phyloP scores from a whole-genome alignment of 2,113 vertebrate species.

The Dolichallabes microphthalmus region DNA sequence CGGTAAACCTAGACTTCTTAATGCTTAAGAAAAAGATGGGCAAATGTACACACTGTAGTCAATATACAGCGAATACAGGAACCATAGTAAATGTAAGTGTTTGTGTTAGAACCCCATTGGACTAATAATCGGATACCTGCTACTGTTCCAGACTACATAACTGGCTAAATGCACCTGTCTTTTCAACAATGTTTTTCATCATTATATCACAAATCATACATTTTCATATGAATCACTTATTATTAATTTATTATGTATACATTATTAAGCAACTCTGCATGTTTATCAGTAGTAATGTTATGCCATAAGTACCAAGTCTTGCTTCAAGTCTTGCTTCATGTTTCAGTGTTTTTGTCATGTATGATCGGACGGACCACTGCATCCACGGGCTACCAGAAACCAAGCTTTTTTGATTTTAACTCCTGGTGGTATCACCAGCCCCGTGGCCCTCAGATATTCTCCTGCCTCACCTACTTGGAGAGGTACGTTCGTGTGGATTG shows the following conservation, averaged over 20 bases:
- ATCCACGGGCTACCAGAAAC: slow-evolving; percentile 43
- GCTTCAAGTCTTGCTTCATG: slow-evolving; percentile 16
- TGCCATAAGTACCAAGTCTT: slow-evolving; percentile 2
- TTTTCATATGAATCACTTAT: not conserved
- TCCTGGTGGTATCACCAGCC: slow-evolving; percentile 66
- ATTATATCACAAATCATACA: not conserved
- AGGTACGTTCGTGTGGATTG: slow-evolving; percentile 74
- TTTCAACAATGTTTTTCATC: not conserved
- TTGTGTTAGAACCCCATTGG: not conserved
- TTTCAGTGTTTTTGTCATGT: slow-evolving; percentile 33
- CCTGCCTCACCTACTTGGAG: slow-evolving; percentile 76
- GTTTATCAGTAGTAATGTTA: not conserved
- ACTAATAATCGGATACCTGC: not conserved
- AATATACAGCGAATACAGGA: not conserved
- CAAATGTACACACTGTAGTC: not conserved
- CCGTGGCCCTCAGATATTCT: slow-evolving; percentile 75
- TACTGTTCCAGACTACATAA: not conserved
- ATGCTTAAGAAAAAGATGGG: no score
- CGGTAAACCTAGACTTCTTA: no score
- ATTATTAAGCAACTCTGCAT: not conserved
- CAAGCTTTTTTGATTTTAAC: slow-evolving; percentile 48
- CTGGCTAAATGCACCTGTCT: not conserved
- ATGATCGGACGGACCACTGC: slow-evolving; percentile 32
- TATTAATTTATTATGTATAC: not conserved
- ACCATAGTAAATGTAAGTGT: not conserved